Conservation (phyloP, 2,797 vertebrate genomes). For the Sebastes taczanowskii region DNA sequence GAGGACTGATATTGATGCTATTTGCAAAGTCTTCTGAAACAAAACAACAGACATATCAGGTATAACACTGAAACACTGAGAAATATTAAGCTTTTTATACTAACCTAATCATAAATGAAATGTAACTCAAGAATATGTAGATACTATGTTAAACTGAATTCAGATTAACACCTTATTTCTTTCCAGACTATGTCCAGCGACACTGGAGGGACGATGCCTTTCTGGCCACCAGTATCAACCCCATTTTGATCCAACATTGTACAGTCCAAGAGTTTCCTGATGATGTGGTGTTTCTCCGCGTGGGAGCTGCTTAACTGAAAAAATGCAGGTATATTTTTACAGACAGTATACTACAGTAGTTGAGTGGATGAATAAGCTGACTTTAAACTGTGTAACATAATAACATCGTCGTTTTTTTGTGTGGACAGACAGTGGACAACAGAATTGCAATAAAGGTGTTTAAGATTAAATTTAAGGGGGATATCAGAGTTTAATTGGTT, state of each 20-base stretch:
- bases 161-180: neutral
- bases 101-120: no score
- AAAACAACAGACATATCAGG: constrained; percentile 20
- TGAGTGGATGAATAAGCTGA: neutral
- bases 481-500: neutral
- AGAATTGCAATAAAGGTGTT: neutral
- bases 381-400: neutral
- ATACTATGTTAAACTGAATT: neutral
- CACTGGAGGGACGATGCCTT: no score
- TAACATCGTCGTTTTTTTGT: neutral
- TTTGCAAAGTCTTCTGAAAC: constrained; percentile 7
- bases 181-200: no score
- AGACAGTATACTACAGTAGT: neutral
- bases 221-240: neutral
- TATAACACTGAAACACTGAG: neutral
- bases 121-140: neutral
- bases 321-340: neutral
- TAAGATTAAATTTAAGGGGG: neutral
- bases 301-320: neutral
- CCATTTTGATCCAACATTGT: neutral
- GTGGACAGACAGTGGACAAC: neutral
- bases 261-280: neutral
- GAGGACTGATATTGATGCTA: constrained; percentile 2
- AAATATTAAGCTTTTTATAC: no score
- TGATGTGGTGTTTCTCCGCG: neutral